Conservation (phyloP, 1,140 invertebrate genomes). For the Trichomalopsis sarcophagae region DNA sequence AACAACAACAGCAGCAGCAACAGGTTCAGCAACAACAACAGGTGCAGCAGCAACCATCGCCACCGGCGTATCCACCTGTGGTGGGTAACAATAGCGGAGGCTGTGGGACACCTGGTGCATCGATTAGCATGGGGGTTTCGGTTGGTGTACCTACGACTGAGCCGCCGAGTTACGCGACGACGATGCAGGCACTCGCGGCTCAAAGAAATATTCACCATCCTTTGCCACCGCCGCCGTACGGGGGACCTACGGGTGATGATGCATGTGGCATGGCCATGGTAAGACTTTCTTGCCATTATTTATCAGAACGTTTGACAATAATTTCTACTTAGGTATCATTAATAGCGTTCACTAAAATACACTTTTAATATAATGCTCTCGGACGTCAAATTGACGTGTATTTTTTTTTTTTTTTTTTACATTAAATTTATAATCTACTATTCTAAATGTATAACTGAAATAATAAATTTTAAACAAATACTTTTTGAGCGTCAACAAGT, state of each 20-base stretch:
- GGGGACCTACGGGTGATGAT: constrained; percentile 71
- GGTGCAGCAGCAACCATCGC: constrained; percentile 75
- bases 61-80: constrained; percentile 68
- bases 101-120: constrained; percentile 54
- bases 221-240: constrained; percentile 83
- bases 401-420: too few species aligned
- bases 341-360: too few species aligned
- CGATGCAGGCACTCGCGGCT: constrained; percentile 91
- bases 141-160: constrained; percentile 87
- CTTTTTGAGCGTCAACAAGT: too few species aligned
- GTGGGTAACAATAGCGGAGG: constrained; percentile 55
- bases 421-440: too few species aligned
- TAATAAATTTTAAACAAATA: too few species aligned
- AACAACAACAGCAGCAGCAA: constrained; percentile 69
- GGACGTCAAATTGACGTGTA: too few species aligned
- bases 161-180: constrained; percentile 92
- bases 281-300: not conserved
- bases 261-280: constrained; percentile 72
- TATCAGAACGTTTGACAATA: not conserved
- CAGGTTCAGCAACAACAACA: constrained; percentile 66
- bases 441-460: too few species aligned
- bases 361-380: too few species aligned
- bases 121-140: constrained; percentile 60
- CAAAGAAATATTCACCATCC: constrained; percentile 81
- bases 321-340: too few species aligned